A percentile compares a stretch with the other conserved stretches of the same genome.
Conservation (phyloP, 2,888 invertebrate genomes). For the Oligia fasciuncula region DNA sequence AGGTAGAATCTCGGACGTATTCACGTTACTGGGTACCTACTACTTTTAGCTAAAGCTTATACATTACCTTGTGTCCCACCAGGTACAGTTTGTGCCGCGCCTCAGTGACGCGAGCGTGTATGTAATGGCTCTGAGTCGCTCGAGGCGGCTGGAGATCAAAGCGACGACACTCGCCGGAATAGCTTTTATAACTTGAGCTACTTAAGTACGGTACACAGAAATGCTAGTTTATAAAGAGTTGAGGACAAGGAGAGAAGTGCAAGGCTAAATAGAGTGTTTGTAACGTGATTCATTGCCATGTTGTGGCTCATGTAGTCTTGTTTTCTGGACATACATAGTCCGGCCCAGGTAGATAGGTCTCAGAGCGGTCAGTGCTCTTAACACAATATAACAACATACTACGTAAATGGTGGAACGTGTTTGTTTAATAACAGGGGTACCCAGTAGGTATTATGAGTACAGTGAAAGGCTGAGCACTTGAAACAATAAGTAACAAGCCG, state of each 20-base stretch:
- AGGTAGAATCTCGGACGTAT: no score
- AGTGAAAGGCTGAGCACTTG: constrained; percentile 27
- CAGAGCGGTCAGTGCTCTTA: neutral
- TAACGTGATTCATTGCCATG: neutral
- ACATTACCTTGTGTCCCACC: no score
- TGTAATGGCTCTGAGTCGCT: neutral
- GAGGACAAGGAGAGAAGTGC: neutral
- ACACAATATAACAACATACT: constrained; percentile 1
- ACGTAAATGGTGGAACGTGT: constrained; percentile 2
- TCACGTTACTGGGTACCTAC: no score
- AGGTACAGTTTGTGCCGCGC: neutral
- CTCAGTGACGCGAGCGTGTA: neutral
- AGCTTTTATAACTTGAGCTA: constrained; percentile 9
- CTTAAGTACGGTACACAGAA: neutral
- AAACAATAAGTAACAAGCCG: constrained; percentile 27
- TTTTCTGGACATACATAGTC: neutral
- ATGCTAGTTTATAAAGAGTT: neutral
- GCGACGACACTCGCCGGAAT: constrained; percentile 5
- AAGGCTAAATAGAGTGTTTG: neutral
- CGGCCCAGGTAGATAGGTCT: neutral
- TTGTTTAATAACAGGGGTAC: constrained; percentile 18
- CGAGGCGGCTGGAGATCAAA: constrained; percentile 25
- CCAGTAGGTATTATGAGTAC: constrained; percentile 20
- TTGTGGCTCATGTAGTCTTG: neutral
- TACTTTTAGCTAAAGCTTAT: neutral